phyloP scores from a whole-genome alignment of 2,113 vertebrate genomes.

The Calyptomena viridis region DNA sequence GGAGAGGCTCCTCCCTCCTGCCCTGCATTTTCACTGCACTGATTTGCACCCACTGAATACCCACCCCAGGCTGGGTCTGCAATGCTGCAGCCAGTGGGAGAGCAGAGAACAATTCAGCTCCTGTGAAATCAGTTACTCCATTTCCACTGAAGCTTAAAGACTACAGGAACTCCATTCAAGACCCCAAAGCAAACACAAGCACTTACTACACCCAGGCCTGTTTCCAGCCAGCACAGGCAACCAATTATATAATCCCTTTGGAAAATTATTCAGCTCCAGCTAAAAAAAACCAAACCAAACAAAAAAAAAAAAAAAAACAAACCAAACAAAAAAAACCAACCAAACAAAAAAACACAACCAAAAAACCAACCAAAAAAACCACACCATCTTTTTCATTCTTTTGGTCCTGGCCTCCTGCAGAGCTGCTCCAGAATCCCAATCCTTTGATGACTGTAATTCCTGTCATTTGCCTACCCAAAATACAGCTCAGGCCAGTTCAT shows the following conservation, averaged over 20 bases:
- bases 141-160: no score
- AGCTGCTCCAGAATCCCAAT: not conserved
- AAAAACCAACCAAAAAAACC: not conserved
- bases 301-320: not conserved
- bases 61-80: not conserved
- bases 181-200: not conserved
- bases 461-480: not conserved
- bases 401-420: not conserved
- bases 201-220: not conserved
- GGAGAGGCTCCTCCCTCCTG: not conserved
- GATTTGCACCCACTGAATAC: fast-evolving
- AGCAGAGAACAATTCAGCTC: not conserved
- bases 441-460: not conserved
- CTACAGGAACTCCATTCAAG: fast-evolving
- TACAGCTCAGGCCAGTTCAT: not conserved
- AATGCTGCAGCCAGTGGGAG: not conserved
- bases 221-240: not conserved
- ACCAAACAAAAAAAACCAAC: fast-evolving
- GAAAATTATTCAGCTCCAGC: not conserved
- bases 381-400: not conserved
- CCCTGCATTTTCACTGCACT: not conserved
- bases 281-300: not conserved
- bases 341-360: no score
- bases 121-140: not conserved
- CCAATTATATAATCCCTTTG: not conserved